phyloP scores from a whole-genome alignment of 1,140 invertebrate species.

The Mylabris phalerata region DNA sequence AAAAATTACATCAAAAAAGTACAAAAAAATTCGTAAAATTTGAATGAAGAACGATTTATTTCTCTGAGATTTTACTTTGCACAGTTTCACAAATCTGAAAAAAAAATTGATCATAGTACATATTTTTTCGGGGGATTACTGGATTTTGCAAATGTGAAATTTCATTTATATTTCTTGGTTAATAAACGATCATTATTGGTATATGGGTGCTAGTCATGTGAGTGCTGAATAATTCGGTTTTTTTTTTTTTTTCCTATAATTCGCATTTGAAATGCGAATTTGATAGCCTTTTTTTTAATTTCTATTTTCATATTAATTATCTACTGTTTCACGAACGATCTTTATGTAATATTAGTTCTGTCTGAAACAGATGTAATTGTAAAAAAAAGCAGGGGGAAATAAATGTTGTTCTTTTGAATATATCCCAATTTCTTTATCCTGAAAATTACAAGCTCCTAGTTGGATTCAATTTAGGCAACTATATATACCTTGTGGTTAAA shows the following conservation, averaged over 20 bases:
- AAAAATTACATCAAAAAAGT: slow-evolving; percentile 34
- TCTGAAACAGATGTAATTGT: slow-evolving; percentile 2
- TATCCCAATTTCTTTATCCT: too few species aligned
- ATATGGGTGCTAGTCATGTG: slow-evolving; percentile 25
- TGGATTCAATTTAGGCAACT: too few species aligned
- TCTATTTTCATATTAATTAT: background rate
- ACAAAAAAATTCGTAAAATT: slow-evolving; percentile 40
- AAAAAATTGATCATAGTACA: too few species aligned
- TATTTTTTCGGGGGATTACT: too few species aligned
- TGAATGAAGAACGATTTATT: slow-evolving; percentile 33
- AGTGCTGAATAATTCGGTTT: slow-evolving; percentile 8
- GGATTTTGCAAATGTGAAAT: too few species aligned
- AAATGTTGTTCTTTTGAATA: slow-evolving; percentile 11
- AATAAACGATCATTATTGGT: too few species aligned
- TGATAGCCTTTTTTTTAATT: slow-evolving; percentile 6
- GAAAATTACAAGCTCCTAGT: too few species aligned
- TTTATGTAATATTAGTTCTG: slow-evolving; percentile 11
- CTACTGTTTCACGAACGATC: background rate
- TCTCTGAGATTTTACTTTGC: slow-evolving; percentile 8
- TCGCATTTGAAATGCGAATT: background rate
- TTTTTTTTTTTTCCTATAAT: too few species aligned
- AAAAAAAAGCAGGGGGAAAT: slow-evolving; percentile 4
- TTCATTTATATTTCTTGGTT: too few species aligned
- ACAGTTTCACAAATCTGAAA: too few species aligned
- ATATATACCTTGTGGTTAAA: too few species aligned